These are phyloP conservation scores for Brachyalestes nurse DNA, from an alignment of 2,797 vertebrate genomes.

Conservation along the genomic window DNA sequence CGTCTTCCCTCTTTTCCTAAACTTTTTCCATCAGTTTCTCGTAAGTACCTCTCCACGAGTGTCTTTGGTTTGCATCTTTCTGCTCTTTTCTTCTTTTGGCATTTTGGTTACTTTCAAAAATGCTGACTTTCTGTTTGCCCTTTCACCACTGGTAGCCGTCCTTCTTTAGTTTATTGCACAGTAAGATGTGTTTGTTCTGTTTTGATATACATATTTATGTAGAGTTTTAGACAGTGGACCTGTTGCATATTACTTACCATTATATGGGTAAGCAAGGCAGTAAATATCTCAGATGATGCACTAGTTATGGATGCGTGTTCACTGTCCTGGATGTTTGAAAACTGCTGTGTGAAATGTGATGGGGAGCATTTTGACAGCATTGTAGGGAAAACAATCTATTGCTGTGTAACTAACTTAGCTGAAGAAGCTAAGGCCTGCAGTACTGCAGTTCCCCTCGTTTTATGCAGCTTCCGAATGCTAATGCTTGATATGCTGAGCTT, in stretches of 20 bases:
- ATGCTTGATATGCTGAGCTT: neutral
- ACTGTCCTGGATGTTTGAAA: neutral
- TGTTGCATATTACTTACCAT: neutral
- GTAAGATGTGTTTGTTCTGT: neutral
- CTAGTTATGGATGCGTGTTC: neutral
- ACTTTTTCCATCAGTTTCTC: conserved; percentile 77
- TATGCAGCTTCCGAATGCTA: neutral
- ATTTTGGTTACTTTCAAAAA: conserved; percentile 19
- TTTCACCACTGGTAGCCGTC: neutral
- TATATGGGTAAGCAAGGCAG: neutral
- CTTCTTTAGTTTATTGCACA: neutral
- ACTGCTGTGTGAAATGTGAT: conserved; percentile 8
- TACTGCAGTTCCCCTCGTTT: neutral
- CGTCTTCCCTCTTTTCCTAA: conserved; percentile 59
- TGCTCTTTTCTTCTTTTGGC: neutral
- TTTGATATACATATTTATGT: neutral
- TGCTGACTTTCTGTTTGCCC: neutral
- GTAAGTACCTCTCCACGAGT: conserved; percentile 74
- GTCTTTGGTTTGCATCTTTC: conserved; percentile 39
- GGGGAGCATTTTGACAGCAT: conserved; percentile 13
- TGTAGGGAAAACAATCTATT: neutral
- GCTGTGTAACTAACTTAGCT: neutral
- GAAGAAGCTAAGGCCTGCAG: neutral
- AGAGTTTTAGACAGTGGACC: neutral
- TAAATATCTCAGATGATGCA: neutral